Conservation (phyloP, 1,140 invertebrate genomes). For the Bombus sibiricus region DNA sequence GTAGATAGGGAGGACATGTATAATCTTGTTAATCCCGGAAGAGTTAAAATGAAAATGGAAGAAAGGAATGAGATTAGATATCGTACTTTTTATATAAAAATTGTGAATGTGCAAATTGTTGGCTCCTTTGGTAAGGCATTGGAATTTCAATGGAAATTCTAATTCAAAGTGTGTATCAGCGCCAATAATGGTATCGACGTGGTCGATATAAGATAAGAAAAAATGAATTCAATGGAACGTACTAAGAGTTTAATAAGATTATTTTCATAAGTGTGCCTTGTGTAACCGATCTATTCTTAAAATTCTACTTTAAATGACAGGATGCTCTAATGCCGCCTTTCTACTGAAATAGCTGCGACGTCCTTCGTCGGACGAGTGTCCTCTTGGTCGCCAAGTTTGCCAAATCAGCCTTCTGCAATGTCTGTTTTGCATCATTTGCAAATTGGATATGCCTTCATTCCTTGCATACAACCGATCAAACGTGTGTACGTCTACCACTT, state of each 20-base stretch:
- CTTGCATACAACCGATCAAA: neutral
- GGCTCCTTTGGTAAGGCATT: too few relatives aligned
- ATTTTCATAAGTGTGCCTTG: neutral
- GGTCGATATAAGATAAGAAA: neutral
- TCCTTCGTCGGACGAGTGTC: constrained; percentile 59
- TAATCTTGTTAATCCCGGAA: too few relatives aligned
- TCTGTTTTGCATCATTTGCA: constrained; percentile 22
- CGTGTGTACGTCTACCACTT: neutral
- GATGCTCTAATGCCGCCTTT: constrained; percentile 50
- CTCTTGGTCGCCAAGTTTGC: constrained; percentile 43
- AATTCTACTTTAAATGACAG: constrained; percentile 42
- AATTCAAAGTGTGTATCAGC: too few relatives aligned
- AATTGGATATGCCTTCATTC: constrained; percentile 13
- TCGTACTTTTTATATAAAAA: too few relatives aligned
- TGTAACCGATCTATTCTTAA: constrained; percentile 43
- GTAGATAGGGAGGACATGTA: too few relatives aligned
- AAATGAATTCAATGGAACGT: neutral
- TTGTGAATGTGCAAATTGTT: too few relatives aligned
- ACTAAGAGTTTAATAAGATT: neutral
- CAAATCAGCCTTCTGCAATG: constrained; percentile 20
- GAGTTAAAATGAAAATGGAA: too few relatives aligned
- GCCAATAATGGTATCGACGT: too few relatives aligned
- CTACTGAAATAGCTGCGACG: constrained; percentile 59
- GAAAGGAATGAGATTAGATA: too few relatives aligned
- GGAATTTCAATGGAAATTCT: too few relatives aligned